Conservation (phyloP, 2,888 invertebrate species). For the Nomada hirtipes region DNA sequence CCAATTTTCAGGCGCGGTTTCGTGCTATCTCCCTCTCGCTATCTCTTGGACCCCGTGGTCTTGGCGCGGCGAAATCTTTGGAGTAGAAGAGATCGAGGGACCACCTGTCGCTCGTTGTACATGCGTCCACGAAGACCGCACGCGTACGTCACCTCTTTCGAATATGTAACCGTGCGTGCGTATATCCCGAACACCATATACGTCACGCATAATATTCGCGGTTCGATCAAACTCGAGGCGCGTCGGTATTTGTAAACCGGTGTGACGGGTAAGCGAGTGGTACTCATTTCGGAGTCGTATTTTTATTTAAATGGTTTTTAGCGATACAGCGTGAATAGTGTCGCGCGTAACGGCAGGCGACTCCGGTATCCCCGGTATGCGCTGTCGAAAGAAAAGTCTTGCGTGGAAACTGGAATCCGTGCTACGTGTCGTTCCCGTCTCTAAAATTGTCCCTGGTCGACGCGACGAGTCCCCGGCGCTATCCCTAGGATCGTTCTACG, state of each 20-base stretch:
- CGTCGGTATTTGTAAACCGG: conserved; percentile 64
- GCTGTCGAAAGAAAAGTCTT: neutral
- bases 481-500: conserved; percentile 40
- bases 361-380: conserved; percentile 45
- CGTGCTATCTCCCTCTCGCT: neutral
- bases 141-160: conserved; percentile 54
- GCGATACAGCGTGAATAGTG: conserved; percentile 40
- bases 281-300: conserved; percentile 44
- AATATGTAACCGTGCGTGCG: conserved; percentile 28
- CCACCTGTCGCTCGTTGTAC: conserved; percentile 72
- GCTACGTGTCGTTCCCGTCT: conserved; percentile 15
- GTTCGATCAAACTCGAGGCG: conserved; percentile 68
- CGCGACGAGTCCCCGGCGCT: conserved; percentile 7
- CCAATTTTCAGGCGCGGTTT: conserved; percentile 17
- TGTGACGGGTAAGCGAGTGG: conserved; percentile 58
- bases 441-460: conserved; percentile 23
- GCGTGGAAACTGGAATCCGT: conserved; percentile 2
- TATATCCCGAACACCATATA: conserved; percentile 57
- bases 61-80: conserved; percentile 58
- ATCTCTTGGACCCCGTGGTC: neutral
- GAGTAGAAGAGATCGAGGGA: conserved; percentile 60
- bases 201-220: conserved; percentile 68
- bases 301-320: conserved; percentile 57
- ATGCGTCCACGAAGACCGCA: conserved; percentile 56
- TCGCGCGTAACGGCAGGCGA: conserved; percentile 50